A percentile compares a stretch with the other conserved stretches of the same genome.
Conservation (phyloP, 2,113 vertebrate species). For the Parus major region DNA sequence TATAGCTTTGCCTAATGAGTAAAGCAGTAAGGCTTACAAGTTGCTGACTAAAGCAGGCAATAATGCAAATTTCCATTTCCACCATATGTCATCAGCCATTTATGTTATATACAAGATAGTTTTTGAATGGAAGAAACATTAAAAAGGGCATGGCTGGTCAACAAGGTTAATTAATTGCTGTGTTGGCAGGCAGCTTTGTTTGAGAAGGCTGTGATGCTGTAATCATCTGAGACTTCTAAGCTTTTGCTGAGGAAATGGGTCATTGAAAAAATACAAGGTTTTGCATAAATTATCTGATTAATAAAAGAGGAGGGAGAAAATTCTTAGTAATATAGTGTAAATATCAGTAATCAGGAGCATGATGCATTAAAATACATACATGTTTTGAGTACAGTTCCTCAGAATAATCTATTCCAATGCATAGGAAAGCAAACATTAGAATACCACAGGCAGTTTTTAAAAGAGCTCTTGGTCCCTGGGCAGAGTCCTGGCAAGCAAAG, state of each 20-base stretch:
- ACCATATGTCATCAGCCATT: neutral
- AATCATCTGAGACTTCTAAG: slow-evolving; percentile 34
- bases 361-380: neutral
- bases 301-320: neutral
- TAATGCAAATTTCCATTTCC: slow-evolving; percentile 31
- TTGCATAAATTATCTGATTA: neutral
- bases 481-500: slow-evolving; percentile 24
- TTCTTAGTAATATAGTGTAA: neutral
- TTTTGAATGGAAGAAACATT: slow-evolving; percentile 13
- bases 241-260: slow-evolving; percentile 24
- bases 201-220: neutral
- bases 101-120: neutral
- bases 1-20: neutral
- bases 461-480: slow-evolving; percentile 27
- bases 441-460: slow-evolving; percentile 10
- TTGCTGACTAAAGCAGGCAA: slow-evolving; percentile 16
- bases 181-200: slow-evolving; percentile 20
- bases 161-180: slow-evolving; percentile 52
- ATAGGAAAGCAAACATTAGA: slow-evolving; percentile 35
- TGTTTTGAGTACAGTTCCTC: neutral
- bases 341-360: neutral
- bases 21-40: neutral
- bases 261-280: slow-evolving; percentile 12
- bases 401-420: slow-evolving; percentile 6
- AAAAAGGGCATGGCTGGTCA: slow-evolving; percentile 34